A percentile compares a stretch with the other conserved stretches of the same genome.
Conservation (phyloP, 2,113 vertebrate genomes). For the Orientallactaga bullata region DNA sequence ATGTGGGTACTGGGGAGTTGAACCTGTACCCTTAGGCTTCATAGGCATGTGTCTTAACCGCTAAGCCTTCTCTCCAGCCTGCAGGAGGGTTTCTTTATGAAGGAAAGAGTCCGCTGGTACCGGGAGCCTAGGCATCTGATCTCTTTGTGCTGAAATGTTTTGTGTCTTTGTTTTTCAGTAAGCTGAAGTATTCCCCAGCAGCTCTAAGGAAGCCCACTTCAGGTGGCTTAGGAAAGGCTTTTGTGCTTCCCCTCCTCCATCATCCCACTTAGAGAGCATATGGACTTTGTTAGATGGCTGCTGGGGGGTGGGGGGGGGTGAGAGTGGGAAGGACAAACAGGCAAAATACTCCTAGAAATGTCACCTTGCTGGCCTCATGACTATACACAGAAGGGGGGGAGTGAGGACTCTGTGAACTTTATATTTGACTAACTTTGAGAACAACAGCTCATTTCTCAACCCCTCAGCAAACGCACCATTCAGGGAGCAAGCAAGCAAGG, state of each 20-base stretch:
- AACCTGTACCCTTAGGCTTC: no score
- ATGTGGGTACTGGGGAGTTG: no score
- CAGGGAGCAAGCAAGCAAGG: background rate
- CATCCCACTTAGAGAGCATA: conserved; percentile 22
- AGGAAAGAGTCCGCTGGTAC: background rate
- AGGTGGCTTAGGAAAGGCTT: background rate
- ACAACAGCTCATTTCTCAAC: background rate
- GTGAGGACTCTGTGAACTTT: background rate
- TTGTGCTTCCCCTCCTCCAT: background rate
- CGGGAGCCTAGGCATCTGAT: background rate
- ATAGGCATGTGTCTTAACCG: no score
- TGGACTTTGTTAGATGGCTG: background rate
- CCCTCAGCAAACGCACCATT: background rate
- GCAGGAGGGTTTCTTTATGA: background rate
- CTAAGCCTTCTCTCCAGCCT: no score
- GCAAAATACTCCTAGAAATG: conserved; percentile 37
- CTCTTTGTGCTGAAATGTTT: background rate
- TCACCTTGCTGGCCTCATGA: background rate
- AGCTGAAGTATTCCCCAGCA: background rate
- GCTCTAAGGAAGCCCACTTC: background rate
- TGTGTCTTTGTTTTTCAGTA: background rate
- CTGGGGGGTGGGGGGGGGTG: background rate
- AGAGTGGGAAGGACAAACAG: conserved; percentile 21
- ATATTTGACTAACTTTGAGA: background rate
- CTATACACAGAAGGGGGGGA: background rate